These are phyloP conservation scores for Dinothrombium tinctorium DNA, from an alignment of 1,140 invertebrate species.

Conservation along the genomic window DNA sequence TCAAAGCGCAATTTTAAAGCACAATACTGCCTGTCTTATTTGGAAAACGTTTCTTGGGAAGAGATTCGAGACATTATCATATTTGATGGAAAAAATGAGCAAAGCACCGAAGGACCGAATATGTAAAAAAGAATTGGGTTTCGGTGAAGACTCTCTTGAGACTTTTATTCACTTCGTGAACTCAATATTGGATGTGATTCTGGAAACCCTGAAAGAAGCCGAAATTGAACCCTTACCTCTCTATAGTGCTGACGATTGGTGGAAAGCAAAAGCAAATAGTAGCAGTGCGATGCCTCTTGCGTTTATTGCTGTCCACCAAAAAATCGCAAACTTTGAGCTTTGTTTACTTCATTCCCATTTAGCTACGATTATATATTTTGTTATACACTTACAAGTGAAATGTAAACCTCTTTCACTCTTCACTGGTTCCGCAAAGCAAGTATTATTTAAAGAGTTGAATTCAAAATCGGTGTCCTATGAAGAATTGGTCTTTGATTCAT, in stretches of 20 bases:
- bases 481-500: slow-evolving; percentile 20
- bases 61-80: slow-evolving; percentile 40
- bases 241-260: slow-evolving; percentile 22
- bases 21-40: slow-evolving; percentile 38
- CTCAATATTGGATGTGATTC: slow-evolving; percentile 6
- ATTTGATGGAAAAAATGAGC: slow-evolving; percentile 58
- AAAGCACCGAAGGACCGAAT: slow-evolving; percentile 61
- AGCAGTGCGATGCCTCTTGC: slow-evolving; percentile 29
- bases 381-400: slow-evolving; percentile 46
- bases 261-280: slow-evolving; percentile 16
- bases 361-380: slow-evolving; percentile 43
- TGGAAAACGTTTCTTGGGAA: slow-evolving; percentile 64
- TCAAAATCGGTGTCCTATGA: slow-evolving; percentile 5
- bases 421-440: slow-evolving; percentile 33
- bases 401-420: slow-evolving; percentile 47
- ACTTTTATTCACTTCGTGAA: slow-evolving; percentile 40
- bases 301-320: slow-evolving; percentile 47
- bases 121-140: slow-evolving; percentile 28
- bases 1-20: slow-evolving; percentile 21
- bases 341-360: slow-evolving; percentile 53
- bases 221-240: slow-evolving; percentile 21
- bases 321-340: slow-evolving; percentile 42
- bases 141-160: slow-evolving; percentile 39
- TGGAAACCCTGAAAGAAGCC: slow-evolving; percentile 4
- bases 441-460: slow-evolving; percentile 24